Base-by-base conservation (phyloP, 2,113 vertebrate species). In the Psammodynastes pulverulentus region DNA sequence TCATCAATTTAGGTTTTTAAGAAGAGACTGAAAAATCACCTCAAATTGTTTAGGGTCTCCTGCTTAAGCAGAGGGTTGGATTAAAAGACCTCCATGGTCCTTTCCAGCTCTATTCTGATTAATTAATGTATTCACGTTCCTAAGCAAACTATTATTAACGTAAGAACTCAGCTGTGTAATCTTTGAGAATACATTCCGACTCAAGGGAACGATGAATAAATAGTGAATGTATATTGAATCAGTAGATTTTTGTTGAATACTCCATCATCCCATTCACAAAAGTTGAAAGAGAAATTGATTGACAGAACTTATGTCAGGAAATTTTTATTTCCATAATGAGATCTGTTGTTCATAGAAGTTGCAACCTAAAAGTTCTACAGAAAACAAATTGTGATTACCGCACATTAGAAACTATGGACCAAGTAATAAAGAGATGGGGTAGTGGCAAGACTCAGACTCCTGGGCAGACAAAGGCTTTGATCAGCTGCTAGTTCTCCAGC, bases 401-500 rank as follows among this genome's bases (percentile, higher is more conserved):
- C 29, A 19, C 72, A n/a, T 56, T 3, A 51, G 21, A 89, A 12
- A 86, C 52, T 89, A 39, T 26, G 79, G 54, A 1, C 88, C 43
- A 34, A 94, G 29, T 67, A 52, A 86, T 17, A 51, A 15, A 93
- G 88, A 85, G 34, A 45, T 46, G 29, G 46, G 62, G 19, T 8
- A 87, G 29, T 51, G 88, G 58, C 58, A 43, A 85, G 45, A 46
- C 10, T 85, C 84, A 24, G 23, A 67, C 29, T 67, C 12, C 0
- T 86, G 24, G 17, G 34, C 87, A 84, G 79, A 79, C 23, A 85
- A 86, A 43, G 88, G 52, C 6, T 56, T 87, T 89, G 92, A 54
- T 95, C 92, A 93, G 89, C 89, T 95, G n/a, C 49, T 94, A 3
- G 53, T 17, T 94, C 85, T 95, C 52, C 72, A 85, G 48, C 10